Conservation (phyloP, 2,888 invertebrate species). For the Pelosia muscerda region DNA sequence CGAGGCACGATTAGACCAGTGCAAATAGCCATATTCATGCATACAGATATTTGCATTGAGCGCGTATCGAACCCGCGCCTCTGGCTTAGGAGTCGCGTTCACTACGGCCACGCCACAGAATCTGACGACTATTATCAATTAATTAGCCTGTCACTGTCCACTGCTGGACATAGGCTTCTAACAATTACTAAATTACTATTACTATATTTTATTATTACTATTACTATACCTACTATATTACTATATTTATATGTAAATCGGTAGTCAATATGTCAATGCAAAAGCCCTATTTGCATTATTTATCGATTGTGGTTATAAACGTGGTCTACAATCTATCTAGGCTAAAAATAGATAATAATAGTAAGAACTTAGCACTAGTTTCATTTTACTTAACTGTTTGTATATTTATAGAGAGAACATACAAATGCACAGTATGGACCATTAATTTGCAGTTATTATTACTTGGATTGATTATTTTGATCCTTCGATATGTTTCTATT, state of each 20-base stretch:
- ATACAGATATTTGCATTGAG: too few species aligned
- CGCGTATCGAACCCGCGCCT: too few species aligned
- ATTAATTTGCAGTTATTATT: constrained; percentile 42
- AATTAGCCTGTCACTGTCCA: too few species aligned
- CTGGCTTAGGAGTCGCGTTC: too few species aligned
- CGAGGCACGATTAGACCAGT: too few species aligned
- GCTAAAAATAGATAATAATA: constrained; percentile 75
- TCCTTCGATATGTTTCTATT: background rate
- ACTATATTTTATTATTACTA: too few species aligned
- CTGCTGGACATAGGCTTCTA: too few species aligned
- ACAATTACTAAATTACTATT: too few species aligned
- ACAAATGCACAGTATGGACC: constrained; percentile 29
- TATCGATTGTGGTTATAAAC: constrained; percentile 69
- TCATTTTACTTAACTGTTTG: constrained; percentile 54
- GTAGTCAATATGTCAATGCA: constrained; percentile 56
- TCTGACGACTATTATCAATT: too few species aligned
- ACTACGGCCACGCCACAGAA: too few species aligned
- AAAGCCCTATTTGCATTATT: constrained; percentile 72
- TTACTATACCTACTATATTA: too few species aligned
- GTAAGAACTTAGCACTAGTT: constrained; percentile 60
- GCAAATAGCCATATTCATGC: too few species aligned
- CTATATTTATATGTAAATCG: constrained; percentile 21
- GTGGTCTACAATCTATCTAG: constrained; percentile 70
- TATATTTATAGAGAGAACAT: constrained; percentile 50
- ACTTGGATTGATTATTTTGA: constrained; percentile 27